A percentile compares a stretch with the other conserved stretches of the same genome.
These are phyloP conservation scores for Sorex fumeus DNA, from an alignment of 2,113 vertebrate genomes.

Conservation along the genomic window DNA sequence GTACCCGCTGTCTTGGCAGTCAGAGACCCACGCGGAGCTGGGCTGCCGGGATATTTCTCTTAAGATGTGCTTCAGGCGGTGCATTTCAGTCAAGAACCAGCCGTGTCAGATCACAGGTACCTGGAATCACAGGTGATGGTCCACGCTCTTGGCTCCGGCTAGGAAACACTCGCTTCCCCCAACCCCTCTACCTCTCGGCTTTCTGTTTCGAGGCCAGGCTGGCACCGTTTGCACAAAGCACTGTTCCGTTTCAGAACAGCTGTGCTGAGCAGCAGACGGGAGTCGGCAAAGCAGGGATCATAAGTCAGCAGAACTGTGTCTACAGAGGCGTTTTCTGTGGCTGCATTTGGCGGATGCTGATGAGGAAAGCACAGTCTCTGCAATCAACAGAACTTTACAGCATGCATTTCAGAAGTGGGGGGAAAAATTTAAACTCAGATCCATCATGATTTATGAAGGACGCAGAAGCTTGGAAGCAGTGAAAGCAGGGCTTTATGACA, in stretches of 20 bases:
- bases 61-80: slow-evolving; percentile 14
- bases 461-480: slow-evolving; percentile 54
- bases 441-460: slow-evolving; percentile 52
- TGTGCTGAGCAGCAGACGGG: slow-evolving; percentile 83
- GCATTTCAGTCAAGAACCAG: background rate
- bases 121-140: slow-evolving; percentile 72
- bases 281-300: slow-evolving; percentile 66
- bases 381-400: slow-evolving; percentile 77
- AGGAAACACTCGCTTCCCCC: slow-evolving; percentile 56
- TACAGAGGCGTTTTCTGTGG: slow-evolving; percentile 77
- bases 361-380: slow-evolving; percentile 76
- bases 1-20: slow-evolving; percentile 56
- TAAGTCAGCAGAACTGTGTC: slow-evolving; percentile 83
- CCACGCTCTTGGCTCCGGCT: slow-evolving; percentile 65
- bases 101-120: slow-evolving; percentile 18
- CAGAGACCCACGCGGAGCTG: slow-evolving; percentile 20
- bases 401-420: slow-evolving; percentile 69
- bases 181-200: slow-evolving; percentile 15
- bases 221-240: slow-evolving; percentile 66
- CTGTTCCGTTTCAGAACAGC: slow-evolving; percentile 77
- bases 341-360: slow-evolving; percentile 84
- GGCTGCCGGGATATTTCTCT: background rate
- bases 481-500: slow-evolving; percentile 36
- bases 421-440: slow-evolving; percentile 57
- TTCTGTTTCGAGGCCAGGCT: slow-evolving; percentile 74